Conservation (phyloP, 2,113 vertebrate genomes). For the Setophaga coronata region DNA sequence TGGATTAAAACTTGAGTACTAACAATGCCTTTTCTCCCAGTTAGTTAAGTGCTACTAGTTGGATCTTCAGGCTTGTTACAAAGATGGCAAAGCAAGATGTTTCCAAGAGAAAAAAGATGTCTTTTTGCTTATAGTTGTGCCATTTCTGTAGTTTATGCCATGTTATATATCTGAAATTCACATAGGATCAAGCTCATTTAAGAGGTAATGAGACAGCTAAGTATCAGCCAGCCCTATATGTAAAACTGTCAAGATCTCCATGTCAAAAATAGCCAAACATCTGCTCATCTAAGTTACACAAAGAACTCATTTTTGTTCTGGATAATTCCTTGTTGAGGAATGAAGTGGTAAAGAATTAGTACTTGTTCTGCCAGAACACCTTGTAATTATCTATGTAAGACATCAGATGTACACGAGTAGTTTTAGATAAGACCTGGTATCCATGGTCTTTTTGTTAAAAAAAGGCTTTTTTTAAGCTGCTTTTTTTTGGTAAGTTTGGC, state of each 20-base stretch:
- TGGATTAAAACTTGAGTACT: not conserved
- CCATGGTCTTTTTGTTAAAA: not conserved
- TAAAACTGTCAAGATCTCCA: not conserved
- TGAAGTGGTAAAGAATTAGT: not conserved
- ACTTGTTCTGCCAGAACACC: not conserved
- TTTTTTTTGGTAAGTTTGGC: not conserved
- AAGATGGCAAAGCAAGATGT: not conserved
- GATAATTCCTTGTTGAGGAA: not conserved
- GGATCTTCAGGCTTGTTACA: not conserved
- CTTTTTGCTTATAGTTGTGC: not conserved
- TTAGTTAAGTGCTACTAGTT: not conserved
- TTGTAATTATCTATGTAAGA: constrained; percentile 32
- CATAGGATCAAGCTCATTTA: not conserved
- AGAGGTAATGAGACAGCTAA: not conserved
- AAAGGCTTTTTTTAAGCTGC: not conserved
- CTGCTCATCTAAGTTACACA: not conserved
- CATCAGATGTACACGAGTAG: constrained; percentile 11
- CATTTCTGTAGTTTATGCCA: not conserved
- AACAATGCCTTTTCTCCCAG: not conserved
- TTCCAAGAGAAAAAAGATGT: not conserved
- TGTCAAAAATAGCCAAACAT: not conserved
- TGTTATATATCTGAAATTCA: not conserved
- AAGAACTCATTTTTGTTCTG: not conserved
- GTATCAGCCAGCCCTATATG: not conserved
- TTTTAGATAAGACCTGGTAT: constrained; percentile 15